phyloP scores from a whole-genome alignment of 1,140 invertebrate species.

The Chymomyza costata region DNA sequence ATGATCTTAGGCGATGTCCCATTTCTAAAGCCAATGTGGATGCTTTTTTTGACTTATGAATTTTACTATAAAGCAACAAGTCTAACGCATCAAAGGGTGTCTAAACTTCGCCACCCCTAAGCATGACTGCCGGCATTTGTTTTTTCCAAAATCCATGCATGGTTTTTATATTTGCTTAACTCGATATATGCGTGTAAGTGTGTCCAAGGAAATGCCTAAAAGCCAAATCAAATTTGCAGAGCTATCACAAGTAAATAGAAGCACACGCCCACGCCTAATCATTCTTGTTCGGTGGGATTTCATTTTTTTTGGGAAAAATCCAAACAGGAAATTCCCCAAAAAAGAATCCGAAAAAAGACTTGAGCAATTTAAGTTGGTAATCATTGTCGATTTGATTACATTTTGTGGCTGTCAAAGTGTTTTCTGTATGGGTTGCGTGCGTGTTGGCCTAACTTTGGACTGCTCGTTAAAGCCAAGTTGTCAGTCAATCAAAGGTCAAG shows the following conservation, averaged over 20 bases:
- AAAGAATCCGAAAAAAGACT: slow-evolving; percentile 12
- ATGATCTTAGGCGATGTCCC: too few relatives aligned
- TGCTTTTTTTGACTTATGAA: too few relatives aligned
- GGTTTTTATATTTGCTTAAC: slow-evolving; percentile 13
- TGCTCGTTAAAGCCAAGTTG: slow-evolving; percentile 60
- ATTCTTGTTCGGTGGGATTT: too few relatives aligned
- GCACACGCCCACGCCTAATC: too few relatives aligned
- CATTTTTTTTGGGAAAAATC: slow-evolving; percentile 23
- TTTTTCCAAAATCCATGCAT: too few relatives aligned
- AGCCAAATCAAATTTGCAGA: slow-evolving; percentile 5
- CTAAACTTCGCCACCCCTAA: too few relatives aligned
- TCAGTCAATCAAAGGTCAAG: slow-evolving; percentile 71
- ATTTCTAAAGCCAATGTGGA: too few relatives aligned
- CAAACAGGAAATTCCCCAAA: too few relatives aligned
- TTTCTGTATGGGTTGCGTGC: background rate
- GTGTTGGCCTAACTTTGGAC: slow-evolving; percentile 7
- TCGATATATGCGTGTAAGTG: slow-evolving; percentile 31
- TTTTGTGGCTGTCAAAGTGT: background rate
- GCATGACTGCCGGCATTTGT: too few relatives aligned
- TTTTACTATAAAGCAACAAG: too few relatives aligned
- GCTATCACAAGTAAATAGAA: background rate
- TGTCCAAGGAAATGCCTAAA: slow-evolving; percentile 52
- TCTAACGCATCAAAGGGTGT: too few relatives aligned
- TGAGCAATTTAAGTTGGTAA: slow-evolving; percentile 57
- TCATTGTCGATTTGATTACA: slow-evolving; percentile 39